These are phyloP conservation scores for Canis aureus DNA, from an alignment of 2,113 vertebrate species.

Conservation along the genomic window DNA sequence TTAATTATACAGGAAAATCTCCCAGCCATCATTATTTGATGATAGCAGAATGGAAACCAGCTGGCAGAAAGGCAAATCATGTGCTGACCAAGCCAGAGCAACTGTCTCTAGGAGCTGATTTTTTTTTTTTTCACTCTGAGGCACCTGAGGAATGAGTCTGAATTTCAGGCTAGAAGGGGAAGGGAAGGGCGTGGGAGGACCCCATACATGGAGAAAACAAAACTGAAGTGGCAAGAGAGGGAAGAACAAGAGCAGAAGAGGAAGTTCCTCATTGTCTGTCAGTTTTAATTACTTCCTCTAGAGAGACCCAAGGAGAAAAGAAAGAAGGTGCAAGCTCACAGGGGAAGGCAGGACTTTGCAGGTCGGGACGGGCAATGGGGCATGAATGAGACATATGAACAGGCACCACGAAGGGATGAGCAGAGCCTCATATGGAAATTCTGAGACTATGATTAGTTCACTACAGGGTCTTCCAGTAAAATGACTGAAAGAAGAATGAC, in stretches of 20 bases:
- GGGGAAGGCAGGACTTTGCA: background rate
- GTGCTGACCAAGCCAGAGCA: background rate
- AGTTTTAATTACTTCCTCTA: constrained; percentile 44
- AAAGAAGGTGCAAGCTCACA: background rate
- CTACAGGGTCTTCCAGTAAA: background rate
- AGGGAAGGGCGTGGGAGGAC: background rate
- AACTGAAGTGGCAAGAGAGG: background rate
- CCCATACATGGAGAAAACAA: background rate
- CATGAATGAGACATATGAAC: accelerated
- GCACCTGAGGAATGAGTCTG: background rate
- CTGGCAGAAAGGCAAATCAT: background rate
- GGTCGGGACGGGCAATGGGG: background rate
- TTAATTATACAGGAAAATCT: background rate
- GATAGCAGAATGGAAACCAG: background rate
- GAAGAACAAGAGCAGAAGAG: background rate
- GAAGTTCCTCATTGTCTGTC: background rate
- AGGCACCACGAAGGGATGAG: background rate
- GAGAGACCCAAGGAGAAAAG: background rate
- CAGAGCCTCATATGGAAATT: background rate
- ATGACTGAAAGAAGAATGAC: background rate
- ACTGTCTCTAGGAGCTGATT: background rate
- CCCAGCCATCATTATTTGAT: background rate
- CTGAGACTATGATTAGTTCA: background rate
- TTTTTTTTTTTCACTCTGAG: background rate
- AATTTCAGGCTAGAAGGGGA: background rate